These are phyloP conservation scores for Bicyclus anynana DNA, from an alignment of 1,140 invertebrate species.

Conservation along the genomic window DNA sequence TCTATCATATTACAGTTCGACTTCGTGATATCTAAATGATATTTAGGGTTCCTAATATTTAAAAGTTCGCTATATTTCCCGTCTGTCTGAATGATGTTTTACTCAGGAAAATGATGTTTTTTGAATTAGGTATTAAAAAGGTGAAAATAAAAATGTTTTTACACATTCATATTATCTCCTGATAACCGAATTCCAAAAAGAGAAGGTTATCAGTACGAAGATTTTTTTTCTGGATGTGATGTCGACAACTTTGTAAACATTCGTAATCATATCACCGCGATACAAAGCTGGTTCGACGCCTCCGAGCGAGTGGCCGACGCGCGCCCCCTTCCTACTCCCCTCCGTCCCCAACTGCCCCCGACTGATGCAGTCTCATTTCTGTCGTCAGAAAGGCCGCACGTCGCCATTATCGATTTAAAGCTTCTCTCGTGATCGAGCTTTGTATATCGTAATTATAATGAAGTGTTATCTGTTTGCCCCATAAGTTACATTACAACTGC, in stretches of 20 bases:
- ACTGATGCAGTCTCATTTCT: conserved; percentile 61
- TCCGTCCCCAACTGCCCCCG: conserved; percentile 38
- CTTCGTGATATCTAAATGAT: no score
- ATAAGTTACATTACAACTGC: conserved; percentile 22
- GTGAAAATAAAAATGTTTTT: no score
- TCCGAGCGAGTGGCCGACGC: conserved; percentile 46
- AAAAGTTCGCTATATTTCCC: no score
- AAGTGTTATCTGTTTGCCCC: conserved; percentile 42
- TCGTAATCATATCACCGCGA: conserved; percentile 70
- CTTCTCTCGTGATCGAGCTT: conserved; percentile 64
- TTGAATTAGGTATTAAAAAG: no score
- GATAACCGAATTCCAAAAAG: no score
- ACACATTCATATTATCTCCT: no score
- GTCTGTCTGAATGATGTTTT: no score
- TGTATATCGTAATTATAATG: conserved; percentile 48
- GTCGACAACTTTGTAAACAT: conserved; percentile 58
- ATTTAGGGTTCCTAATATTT: no score
- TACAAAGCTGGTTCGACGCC: conserved; percentile 65
- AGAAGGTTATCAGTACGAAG: no score
- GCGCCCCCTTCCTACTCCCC: conserved; percentile 57
- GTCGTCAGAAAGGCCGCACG: conserved; percentile 30
- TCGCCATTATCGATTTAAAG: conserved; percentile 35
- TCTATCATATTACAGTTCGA: no score
- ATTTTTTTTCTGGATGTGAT: conserved; percentile 27
- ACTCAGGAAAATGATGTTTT: no score